Conservation (phyloP, 2,113 vertebrate genomes). For the Zonotrichia leucophrys region DNA sequence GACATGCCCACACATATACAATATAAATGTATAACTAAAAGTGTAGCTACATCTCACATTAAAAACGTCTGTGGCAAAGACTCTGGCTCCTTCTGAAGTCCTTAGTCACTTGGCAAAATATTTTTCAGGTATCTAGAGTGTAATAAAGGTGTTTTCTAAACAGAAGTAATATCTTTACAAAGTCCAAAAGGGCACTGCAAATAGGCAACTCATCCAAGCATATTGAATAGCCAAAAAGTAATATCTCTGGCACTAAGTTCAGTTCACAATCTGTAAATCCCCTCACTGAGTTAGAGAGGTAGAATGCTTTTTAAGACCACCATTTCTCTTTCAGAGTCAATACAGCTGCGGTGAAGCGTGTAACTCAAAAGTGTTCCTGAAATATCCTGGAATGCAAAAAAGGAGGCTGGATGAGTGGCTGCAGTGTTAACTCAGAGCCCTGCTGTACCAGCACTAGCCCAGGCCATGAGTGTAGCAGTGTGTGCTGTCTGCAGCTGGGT, state of each 20-base stretch:
- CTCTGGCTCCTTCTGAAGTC: constrained; percentile 17
- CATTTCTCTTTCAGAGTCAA: constrained; percentile 9
- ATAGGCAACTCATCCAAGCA: not conserved
- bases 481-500: not conserved
- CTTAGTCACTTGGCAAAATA: constrained; percentile 7
- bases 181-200: not conserved
- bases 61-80: constrained; percentile 25
- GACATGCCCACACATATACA: not conserved
- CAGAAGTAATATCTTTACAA: not conserved
- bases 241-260: not conserved
- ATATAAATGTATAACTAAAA: not conserved
- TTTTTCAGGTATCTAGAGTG: not conserved
- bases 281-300: not conserved
- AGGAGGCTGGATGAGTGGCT: not conserved
- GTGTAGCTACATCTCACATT: not conserved
- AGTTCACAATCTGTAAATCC: not conserved
- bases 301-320: not conserved
- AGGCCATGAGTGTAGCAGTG: accelerated
- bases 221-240: not conserved
- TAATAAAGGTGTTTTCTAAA: not conserved
- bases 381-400: not conserved
- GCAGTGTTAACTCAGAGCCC: not conserved
- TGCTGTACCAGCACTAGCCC: not conserved
- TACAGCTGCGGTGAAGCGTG: not conserved
- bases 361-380: not conserved